phyloP scores from a whole-genome alignment of 2,888 invertebrate species.

The Mactromeris polynyma region DNA sequence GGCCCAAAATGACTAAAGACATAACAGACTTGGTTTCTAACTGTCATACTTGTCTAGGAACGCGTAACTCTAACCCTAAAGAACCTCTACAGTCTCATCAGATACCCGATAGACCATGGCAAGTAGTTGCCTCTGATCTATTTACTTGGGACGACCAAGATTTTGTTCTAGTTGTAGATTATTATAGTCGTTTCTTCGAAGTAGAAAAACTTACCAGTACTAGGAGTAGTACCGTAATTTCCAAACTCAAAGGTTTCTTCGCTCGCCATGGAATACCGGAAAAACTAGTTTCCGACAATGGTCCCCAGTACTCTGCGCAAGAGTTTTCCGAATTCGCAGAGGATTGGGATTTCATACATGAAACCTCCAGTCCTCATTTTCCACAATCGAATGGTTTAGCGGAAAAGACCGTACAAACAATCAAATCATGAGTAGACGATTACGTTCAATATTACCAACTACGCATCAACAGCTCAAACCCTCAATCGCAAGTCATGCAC shows the following conservation, averaged over 20 bases:
- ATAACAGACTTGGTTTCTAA: no score
- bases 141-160: slow-evolving; percentile 51
- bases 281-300: slow-evolving; percentile 27
- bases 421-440: not conserved
- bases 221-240: slow-evolving; percentile 50
- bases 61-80: no score
- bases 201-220: slow-evolving; percentile 60
- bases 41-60: no score
- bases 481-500: not conserved
- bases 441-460: not conserved
- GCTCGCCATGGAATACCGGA: slow-evolving; percentile 49
- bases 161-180: slow-evolving; percentile 72
- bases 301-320: not conserved
- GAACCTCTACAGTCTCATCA: slow-evolving; percentile 58
- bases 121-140: no score
- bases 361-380: slow-evolving; percentile 15
- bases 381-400: slow-evolving; percentile 24
- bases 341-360: slow-evolving; percentile 26
- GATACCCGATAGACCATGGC: slow-evolving; percentile 60
- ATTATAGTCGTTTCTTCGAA: slow-evolving; percentile 65
- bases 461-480: not conserved
- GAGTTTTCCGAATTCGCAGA: slow-evolving; percentile 15
- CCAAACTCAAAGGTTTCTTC: slow-evolving; percentile 66
- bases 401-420: slow-evolving; percentile 8
- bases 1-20: no score